Evolutionary conservation across 2,797 vertebrate genomes (phyloP).

Genomic region (Hydrophis major): DNA sequence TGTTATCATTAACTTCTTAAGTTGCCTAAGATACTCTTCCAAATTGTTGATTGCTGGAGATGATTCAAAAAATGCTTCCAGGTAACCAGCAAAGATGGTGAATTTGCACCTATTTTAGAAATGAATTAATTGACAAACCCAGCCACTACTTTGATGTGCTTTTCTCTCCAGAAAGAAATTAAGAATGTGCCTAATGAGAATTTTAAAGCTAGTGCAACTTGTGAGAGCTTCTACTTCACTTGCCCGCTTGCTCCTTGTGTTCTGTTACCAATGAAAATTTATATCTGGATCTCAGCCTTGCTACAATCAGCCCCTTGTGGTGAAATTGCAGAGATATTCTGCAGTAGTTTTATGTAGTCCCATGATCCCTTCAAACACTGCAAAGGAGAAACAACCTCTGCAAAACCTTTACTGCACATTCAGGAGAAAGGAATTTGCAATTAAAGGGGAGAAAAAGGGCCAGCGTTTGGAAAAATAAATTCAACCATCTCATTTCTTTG

Average conservation of each 20-base stretch:
- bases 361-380: neutral
- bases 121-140: neutral
- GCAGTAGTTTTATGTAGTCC: neutral
- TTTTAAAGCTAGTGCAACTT: neutral
- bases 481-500: neutral
- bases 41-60: neutral
- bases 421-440: neutral
- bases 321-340: neutral
- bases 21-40: neutral
- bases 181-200: neutral
- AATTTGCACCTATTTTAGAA: neutral
- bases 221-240: neutral
- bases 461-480: neutral
- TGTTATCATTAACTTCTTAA: neutral
- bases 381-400: neutral
- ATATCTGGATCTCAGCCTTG: neutral
- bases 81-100: neutral
- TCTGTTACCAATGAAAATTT: neutral
- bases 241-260: neutral
- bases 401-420: neutral
- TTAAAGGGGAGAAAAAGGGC: neutral
- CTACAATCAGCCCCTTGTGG: neutral
- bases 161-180: neutral
- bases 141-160: neutral
- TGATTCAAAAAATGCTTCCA: neutral